Conservation (phyloP, 2,888 invertebrate species). For the Cybosia mesomella region DNA sequence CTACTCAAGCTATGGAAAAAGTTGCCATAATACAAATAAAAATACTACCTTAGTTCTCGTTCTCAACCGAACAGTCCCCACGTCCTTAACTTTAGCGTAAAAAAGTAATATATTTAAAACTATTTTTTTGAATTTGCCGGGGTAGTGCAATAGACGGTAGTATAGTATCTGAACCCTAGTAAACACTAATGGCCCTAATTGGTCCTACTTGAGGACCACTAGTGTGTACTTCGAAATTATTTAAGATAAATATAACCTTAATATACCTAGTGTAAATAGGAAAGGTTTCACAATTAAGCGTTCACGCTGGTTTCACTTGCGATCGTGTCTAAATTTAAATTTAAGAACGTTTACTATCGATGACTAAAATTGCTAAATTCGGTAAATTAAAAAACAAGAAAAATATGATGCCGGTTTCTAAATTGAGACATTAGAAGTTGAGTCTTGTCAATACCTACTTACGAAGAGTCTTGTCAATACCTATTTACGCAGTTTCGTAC, state of each 20-base stretch:
- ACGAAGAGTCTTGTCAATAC: too few relatives aligned
- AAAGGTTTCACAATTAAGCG: constrained; percentile 63
- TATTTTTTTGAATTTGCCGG: constrained; percentile 82
- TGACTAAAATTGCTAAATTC: too few relatives aligned
- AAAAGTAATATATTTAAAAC: constrained; percentile 62
- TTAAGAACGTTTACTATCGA: constrained; percentile 38
- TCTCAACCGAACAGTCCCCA: constrained; percentile 33
- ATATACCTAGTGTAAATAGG: constrained; percentile 66
- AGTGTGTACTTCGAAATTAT: constrained; percentile 43
- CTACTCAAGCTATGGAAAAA: constrained; percentile 5
- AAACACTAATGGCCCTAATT: constrained; percentile 26
- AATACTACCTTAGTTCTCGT: constrained; percentile 13
- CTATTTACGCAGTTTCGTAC: too few relatives aligned
- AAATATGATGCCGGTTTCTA: too few relatives aligned
- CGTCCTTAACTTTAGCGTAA: constrained; percentile 66
- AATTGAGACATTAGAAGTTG: too few relatives aligned
- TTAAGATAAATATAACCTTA: constrained; percentile 65
- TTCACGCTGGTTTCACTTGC: constrained; percentile 53
- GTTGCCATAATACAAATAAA: constrained; percentile 8
- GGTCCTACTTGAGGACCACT: constrained; percentile 22
- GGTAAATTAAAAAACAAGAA: too few relatives aligned
- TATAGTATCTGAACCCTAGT: constrained; percentile 58
- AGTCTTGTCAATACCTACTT: too few relatives aligned
- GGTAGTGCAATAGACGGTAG: constrained; percentile 85
- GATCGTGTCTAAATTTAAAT: constrained; percentile 45